Percentiles rank a stretch among this genome's conserved stretches.
Evolutionary conservation across 2,797 vertebrate species (phyloP).

Genomic region (Cossypha heuglini): DNA sequence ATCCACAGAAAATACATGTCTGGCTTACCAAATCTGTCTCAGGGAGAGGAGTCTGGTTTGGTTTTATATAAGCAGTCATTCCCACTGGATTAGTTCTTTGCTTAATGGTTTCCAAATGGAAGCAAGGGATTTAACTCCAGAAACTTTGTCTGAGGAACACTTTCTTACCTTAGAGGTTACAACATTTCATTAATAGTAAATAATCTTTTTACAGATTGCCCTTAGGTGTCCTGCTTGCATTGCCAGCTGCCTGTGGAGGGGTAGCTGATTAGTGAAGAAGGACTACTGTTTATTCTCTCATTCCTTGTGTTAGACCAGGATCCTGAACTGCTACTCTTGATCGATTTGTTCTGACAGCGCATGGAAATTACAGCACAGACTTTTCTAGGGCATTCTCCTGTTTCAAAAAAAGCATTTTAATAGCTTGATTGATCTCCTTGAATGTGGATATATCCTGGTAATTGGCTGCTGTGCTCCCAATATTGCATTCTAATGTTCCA

Average conservation of each 20-base stretch:
- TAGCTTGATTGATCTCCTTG: not conserved
- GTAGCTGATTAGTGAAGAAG: not conserved
- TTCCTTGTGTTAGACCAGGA: not conserved
- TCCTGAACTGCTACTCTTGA: not conserved
- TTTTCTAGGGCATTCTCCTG: constrained; percentile 3
- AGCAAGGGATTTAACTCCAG: not conserved
- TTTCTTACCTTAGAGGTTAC: not conserved
- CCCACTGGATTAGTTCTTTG: not conserved
- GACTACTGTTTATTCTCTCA: not conserved
- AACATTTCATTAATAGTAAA: constrained; percentile 11
- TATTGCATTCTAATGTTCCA: not conserved
- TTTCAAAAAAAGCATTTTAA: not conserved
- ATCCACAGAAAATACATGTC: not conserved
- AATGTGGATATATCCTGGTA: not conserved
- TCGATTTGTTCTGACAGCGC: not conserved
- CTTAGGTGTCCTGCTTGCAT: not conserved
- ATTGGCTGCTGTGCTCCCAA: not conserved
- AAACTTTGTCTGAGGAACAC: not conserved
- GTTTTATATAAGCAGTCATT: not conserved
- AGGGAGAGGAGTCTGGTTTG: not conserved
- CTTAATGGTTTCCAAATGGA: not conserved
- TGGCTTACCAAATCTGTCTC: constrained; percentile 3
- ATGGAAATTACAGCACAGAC: not conserved
- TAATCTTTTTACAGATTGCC: not conserved
- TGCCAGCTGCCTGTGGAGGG: not conserved